These are phyloP conservation scores for Melanaphis sacchari DNA, from an alignment of 1,140 invertebrate species.

Conservation along the genomic window DNA sequence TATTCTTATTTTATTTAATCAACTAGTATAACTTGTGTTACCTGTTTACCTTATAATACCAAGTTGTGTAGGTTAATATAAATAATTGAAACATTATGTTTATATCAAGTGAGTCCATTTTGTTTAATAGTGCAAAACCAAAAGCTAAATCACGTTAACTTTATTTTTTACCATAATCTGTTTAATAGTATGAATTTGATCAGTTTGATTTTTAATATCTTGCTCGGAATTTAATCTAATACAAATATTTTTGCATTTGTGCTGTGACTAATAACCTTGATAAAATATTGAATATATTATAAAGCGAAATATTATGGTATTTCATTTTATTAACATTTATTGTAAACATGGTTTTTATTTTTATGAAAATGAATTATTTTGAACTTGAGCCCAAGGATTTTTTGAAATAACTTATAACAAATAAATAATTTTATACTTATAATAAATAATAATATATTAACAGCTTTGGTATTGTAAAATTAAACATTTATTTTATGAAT, in stretches of 20 bases:
- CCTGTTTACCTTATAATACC: neutral
- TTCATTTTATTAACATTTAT: neutral
- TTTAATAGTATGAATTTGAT: neutral
- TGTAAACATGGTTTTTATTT: neutral
- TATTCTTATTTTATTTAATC: neutral
- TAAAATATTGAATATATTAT: conserved; percentile 20
- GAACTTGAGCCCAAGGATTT: neutral
- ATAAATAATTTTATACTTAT: neutral
- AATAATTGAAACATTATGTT: neutral
- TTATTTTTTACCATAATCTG: neutral
- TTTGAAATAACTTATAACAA: neutral
- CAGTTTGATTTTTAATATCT: neutral
- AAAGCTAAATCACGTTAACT: neutral
- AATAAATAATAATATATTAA: neutral
- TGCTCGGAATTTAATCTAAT: neutral
- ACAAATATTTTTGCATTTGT: neutral
- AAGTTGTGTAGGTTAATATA: neutral
- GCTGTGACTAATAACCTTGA: neutral
- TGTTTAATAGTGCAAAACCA: neutral
- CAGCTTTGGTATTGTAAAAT: neutral
- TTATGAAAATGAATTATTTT: neutral
- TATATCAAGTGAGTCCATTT: neutral
- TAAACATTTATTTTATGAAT: neutral
- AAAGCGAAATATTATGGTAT: neutral
- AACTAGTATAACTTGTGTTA: neutral